Evolutionary conservation across 92 coral and sea anemone genomes (phyloP).

Genomic region (Umimayanthus chanpuru): DNA sequence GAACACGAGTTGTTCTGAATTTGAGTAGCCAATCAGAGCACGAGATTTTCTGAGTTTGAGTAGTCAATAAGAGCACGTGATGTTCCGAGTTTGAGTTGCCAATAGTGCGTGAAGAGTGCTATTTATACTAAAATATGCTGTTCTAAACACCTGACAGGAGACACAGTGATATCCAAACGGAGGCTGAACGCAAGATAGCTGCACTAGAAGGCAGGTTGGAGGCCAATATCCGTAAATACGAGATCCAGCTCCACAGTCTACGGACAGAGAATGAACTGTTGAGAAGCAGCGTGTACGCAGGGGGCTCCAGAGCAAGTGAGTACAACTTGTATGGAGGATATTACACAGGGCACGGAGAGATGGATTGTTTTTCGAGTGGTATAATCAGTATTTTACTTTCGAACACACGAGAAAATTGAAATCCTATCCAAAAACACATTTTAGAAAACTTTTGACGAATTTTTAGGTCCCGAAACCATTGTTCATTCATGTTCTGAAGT

Average conservation of each 20-base stretch:
- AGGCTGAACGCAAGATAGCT: slow-evolving; percentile 74
- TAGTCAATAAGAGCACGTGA: no score
- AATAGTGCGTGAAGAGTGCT: no score
- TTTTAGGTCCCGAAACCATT: no score
- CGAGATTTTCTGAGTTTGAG: no score
- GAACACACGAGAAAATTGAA: no score
- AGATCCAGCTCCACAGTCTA: slow-evolving; percentile 71
- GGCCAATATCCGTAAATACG: slow-evolving; percentile 76
- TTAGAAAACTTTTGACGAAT: no score
- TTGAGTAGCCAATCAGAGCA: no score
- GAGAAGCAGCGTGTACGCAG: slow-evolving; percentile 33
- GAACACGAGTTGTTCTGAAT: no score
- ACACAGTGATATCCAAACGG: slow-evolving; percentile 74
- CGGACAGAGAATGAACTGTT: slow-evolving; percentile 72
- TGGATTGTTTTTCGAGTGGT: neutral
- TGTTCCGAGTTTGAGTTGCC: no score
- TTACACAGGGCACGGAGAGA: neutral
- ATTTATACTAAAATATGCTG: neutral
- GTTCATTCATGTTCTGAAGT: no score
- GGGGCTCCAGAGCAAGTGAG: slow-evolving; percentile 37
- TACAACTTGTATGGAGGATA: neutral
- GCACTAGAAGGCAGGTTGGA: slow-evolving; percentile 72
- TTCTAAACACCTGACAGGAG: slow-evolving; percentile 45
- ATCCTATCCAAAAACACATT: no score
- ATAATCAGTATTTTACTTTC: no score